These are phyloP conservation scores for Ridgeia piscesae DNA, from an alignment of 1,140 invertebrate genomes.

Conservation along the genomic window DNA sequence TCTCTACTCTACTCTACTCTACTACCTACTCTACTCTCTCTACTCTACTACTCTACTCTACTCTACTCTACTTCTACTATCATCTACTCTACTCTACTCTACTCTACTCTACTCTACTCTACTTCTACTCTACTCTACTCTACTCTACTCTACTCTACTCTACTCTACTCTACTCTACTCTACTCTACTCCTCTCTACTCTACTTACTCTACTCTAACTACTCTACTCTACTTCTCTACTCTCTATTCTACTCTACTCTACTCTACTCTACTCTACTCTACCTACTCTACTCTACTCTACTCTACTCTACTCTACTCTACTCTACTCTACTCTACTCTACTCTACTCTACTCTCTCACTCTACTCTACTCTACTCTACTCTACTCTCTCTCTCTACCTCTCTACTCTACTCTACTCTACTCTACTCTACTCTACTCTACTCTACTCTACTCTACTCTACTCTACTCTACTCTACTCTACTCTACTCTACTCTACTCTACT, in stretches of 20 bases:
- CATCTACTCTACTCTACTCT: slow-evolving; percentile 17
- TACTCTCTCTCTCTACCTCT: background rate
- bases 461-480: background rate
- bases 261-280: too few relatives aligned
- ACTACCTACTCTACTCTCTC: background rate
- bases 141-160: background rate
- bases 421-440: too few relatives aligned
- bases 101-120: slow-evolving; percentile 6
- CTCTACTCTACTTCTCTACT: too few relatives aligned
- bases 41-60: background rate
- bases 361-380: background rate
- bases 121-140: slow-evolving; percentile 9
- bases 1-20: background rate
- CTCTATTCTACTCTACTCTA: too few relatives aligned
- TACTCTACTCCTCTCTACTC: too few relatives aligned
- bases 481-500: slow-evolving; percentile 10
- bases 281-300: background rate
- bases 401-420: too few relatives aligned
- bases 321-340: background rate
- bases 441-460: too few relatives aligned
- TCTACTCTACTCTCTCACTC: background rate
- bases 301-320: background rate
- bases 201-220: too few relatives aligned
- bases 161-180: too few relatives aligned
- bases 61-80: slow-evolving; percentile 16